Evolutionary conservation across 2,113 vertebrate genomes (phyloP), one percentile per base, ranked within the genome.

Genomic region (Nycticorax nycticorax): DNA sequence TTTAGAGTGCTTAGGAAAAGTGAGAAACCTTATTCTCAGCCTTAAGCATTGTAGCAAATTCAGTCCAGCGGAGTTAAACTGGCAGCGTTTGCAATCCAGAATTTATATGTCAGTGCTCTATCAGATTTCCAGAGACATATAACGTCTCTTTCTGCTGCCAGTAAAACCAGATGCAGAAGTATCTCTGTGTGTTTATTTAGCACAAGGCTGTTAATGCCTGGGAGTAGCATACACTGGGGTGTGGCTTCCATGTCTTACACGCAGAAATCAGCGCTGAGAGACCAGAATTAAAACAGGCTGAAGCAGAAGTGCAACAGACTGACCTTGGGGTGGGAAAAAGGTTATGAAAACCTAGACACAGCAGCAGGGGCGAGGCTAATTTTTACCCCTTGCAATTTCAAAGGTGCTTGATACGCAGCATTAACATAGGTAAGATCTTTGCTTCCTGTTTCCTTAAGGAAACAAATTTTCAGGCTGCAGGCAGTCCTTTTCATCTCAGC

Each of bases 81-180:
- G 87, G 53, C 57, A 73, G 8, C n/a, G 77, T 66, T 82, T 92
- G 62, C 52, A 75, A 57, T 82, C 73, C 92, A 88, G 83, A 45
- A 85, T 93, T 97, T 91, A 9, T 72, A 94, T 91, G 95, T 93
- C 73, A 92, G 80, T 62, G 91, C 92, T 96, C 95, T 97, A 96
- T 96, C 97, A 97, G 94, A 94, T 97, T 96, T 96, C 95, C 96
- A 95, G 92, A 95, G 94, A 93, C 80, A 66, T 96, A 92, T 82
- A 91, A 89, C 47, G 92, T 96, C 94, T 96, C 92, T 76, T 95
- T 93, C 89, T 95, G 62, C 57, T 97, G 94, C 94, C 97, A 97
- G 53, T 92, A 97, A 95, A 96, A 82, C 84, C 97, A 97, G 92
- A 97, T 95, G 95, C 86, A 95, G 92, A 88, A 95, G 84, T 89